These are phyloP conservation scores for Mus musculus DNA, from an alignment of 2,113 vertebrate species.

Conservation along the genomic window DNA sequence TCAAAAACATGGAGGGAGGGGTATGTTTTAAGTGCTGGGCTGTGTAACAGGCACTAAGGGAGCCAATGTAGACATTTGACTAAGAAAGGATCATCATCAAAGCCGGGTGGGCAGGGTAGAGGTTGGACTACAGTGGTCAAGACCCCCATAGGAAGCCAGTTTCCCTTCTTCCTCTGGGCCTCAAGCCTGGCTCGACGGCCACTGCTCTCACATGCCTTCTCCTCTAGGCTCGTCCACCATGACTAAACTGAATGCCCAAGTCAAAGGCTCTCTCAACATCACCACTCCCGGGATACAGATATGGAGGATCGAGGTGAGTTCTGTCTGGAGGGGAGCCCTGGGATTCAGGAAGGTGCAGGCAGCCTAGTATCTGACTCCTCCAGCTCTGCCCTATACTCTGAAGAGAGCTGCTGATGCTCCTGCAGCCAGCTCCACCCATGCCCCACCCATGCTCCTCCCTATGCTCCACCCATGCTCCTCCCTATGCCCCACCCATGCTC, in stretches of 20 bases:
- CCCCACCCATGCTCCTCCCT: too few species aligned
- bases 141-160: fast-evolving
- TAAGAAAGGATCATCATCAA: not conserved
- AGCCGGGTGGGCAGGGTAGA: not conserved
- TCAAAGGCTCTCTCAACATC: slow-evolving; percentile 89
- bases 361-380: not conserved
- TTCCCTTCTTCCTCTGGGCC: too few species aligned
- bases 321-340: not conserved
- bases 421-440: not conserved
- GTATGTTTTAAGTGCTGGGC: not conserved
- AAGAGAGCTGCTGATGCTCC: not conserved
- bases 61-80: not conserved
- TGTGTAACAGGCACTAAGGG: not conserved
- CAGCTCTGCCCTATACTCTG: not conserved
- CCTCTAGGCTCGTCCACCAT: slow-evolving; percentile 81
- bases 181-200: not conserved
- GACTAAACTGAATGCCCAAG: slow-evolving; percentile 87
- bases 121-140: not conserved
- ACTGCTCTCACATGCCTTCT: not conserved
- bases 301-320: slow-evolving; percentile 93
- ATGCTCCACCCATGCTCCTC: too few species aligned
- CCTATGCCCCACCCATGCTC: too few species aligned
- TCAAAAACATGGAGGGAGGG: not conserved
- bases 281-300: slow-evolving; percentile 91
- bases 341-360: not conserved